Evolutionary conservation across 1,140 invertebrate genomes (phyloP).

Genomic region (Anoplophora glabripennis): DNA sequence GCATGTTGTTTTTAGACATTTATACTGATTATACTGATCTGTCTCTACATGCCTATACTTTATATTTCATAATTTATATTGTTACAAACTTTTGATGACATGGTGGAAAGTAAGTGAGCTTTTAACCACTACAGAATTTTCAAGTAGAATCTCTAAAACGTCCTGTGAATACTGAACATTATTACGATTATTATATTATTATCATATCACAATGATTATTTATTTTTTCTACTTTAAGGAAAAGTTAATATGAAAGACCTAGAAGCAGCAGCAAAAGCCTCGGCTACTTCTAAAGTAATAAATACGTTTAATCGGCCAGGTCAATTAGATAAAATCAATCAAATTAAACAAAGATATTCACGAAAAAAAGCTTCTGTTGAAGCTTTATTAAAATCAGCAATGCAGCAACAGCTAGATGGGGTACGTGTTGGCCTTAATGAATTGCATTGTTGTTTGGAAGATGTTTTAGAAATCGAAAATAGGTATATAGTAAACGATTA

Average conservation of each 20-base stretch:
- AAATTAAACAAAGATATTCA: constrained; percentile 75
- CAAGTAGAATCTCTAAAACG: too few relatives aligned
- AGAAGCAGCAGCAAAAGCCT: constrained; percentile 79
- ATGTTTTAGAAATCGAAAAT: constrained; percentile 74
- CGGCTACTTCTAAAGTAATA: constrained; percentile 86
- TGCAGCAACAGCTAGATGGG: constrained; percentile 96
- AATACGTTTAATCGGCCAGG: constrained; percentile 93
- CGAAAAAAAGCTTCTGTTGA: constrained; percentile 93
- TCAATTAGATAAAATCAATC: constrained; percentile 93
- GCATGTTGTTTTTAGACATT: too few relatives aligned
- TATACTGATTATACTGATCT: too few relatives aligned
- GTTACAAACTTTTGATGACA: too few relatives aligned
- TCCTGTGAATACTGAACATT: too few relatives aligned
- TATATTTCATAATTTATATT: too few relatives aligned
- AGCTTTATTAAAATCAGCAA: constrained; percentile 95
- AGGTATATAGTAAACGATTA: background rate
- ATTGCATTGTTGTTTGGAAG: constrained; percentile 76
- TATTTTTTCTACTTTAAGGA: constrained; percentile 1
- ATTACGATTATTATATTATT: too few relatives aligned
- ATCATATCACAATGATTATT: too few relatives aligned
- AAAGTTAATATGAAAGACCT: constrained; percentile 65
- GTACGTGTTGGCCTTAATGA: constrained; percentile 92
- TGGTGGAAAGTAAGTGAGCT: too few relatives aligned
- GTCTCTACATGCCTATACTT: too few relatives aligned
- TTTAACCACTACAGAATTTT: too few relatives aligned